Evolutionary conservation across 2,113 vertebrate genomes (phyloP).

Genomic region (Alectura lathami): DNA sequence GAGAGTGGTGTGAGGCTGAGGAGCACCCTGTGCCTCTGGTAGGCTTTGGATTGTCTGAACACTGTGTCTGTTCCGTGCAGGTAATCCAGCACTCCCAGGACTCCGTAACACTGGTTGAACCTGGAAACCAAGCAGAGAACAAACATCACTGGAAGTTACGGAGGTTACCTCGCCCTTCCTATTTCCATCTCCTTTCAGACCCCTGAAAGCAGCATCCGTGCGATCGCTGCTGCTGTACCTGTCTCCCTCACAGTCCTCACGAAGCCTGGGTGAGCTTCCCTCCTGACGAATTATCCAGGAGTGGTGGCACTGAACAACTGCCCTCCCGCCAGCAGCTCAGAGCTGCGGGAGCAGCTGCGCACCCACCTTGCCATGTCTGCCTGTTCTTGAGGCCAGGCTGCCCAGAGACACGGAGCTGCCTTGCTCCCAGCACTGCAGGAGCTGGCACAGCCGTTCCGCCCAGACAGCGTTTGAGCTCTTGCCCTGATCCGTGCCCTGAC

Average conservation of each 20-base stretch:
- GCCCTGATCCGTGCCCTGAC: accelerated
- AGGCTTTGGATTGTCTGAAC: slow-evolving; percentile 87
- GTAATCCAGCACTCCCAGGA: slow-evolving; percentile 89
- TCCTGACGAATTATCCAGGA: background rate
- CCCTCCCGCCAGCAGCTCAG: background rate
- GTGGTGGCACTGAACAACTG: background rate
- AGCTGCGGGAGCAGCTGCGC: background rate
- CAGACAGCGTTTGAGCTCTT: accelerated
- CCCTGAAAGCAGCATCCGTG: accelerated
- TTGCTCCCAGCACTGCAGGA: background rate
- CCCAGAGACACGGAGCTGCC: accelerated
- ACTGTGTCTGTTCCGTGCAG: slow-evolving; percentile 86
- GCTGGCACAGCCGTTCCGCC: background rate
- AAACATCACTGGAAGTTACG: background rate
- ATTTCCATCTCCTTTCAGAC: background rate
- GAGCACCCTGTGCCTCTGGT: slow-evolving; percentile 84
- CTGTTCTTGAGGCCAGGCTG: accelerated
- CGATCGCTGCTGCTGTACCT: background rate
- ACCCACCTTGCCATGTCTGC: accelerated
- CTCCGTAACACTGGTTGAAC: slow-evolving; percentile 92
- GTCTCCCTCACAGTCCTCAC: background rate
- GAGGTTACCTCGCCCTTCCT: background rate
- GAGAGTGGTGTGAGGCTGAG: slow-evolving; percentile 84
- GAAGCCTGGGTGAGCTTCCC: background rate
- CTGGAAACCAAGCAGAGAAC: slow-evolving; percentile 65